Base-by-base conservation (phyloP, 2,797 vertebrate species). In the Aulostomus chinensis region DNA sequence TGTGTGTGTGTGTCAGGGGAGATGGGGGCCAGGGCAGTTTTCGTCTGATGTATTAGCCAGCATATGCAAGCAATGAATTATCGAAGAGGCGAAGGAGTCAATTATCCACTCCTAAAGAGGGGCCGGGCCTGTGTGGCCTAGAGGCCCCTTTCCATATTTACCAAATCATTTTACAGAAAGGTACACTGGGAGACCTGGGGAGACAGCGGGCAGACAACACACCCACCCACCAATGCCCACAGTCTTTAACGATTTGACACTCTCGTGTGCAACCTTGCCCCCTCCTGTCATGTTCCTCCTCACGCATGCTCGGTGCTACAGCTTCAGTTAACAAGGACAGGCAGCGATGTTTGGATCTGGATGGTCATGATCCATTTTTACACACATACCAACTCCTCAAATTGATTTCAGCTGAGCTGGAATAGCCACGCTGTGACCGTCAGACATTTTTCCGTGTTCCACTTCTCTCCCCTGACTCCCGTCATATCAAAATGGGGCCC, bases 41-140 rank as follows among this genome's bases (percentile, higher is more conserved):
- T 90, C 91, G 86, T 89, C 89, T 92, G 94, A 96, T 95, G 94
- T 93, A 96, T 96, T 95, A 95, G 93, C 87, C 89, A 89, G 94
- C 91, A 95, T 95, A 95, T 88, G 89, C 91, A 92, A 89, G 92
- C 87, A 84, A 90, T 91, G 89, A 91, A 93, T 98, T 98, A 98
- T 95, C 95, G 94, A 93, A 92, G 91, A 94, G 93, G 93, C 91
- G 94, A 96, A 94, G 94, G 93, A 99, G 95, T 98, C 96, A 98
- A 99, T 99, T 98, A 98, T 95, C 92, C 91, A 93, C 90, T 93
- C 88, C 89, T 92, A 91, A 93, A 93, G 92, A 88, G 84, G 76
- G 80, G 68, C 78, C 32, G 40, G 91, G 89, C 90, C 90, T 87
- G 86, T 76, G 91, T 93, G 93, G 94, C 95, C 94, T 88, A 73